Base-by-base conservation (phyloP, 2,888 invertebrate species). In the Caenorhabditis sp. region DNA sequence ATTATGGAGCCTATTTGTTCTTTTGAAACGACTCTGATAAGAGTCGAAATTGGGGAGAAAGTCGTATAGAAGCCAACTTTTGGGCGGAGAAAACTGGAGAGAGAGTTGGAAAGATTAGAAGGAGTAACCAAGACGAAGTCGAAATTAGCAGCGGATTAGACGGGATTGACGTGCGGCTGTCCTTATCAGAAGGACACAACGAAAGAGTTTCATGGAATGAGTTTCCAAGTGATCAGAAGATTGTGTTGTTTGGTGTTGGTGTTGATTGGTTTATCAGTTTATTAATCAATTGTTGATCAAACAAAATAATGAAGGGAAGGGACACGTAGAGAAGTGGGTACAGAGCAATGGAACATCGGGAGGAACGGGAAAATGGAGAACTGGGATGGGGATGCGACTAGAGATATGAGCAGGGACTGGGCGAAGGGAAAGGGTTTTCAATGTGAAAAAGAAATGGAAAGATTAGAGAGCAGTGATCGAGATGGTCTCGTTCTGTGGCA, bases 401-500 rank as follows among this genome's bases (percentile, higher is more conserved):
- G 51, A 69, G 69, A 69, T 60, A 61, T 70, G 70, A 53, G 22
- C n/a, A n/a, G n/a, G n/a, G n/a, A n/a, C n/a, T n/a, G 32, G 32
- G 9, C 32, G 9, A 32, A 9, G 32, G 32, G 32, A 9, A 58
- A n/a, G 20, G 24, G 20, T 40, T 61, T 53, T 61, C 70, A 70
- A 64, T 64, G 56, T 72, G 71, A 64, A 56, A 55, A 28, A 72
- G 18, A 64, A 18, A 13, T 20, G 51, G 24, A 58, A 50, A 24
- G 28, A 20, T 65, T 65, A 82, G 44, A 82, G 61, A 51, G 82
- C 82, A 18, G 82, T 82, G 22, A 82, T 79, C 20, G 82, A 82
- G 40, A 82, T 78, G 22, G 67, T 72, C 37, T 78, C 82, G 15
- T 65, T 77, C 18, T 61, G 40, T 1, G 70, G 67, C 53, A 76